These are phyloP conservation scores for Rhingia rostrata DNA, from an alignment of 2,888 invertebrate species.

Conservation along the genomic window DNA sequence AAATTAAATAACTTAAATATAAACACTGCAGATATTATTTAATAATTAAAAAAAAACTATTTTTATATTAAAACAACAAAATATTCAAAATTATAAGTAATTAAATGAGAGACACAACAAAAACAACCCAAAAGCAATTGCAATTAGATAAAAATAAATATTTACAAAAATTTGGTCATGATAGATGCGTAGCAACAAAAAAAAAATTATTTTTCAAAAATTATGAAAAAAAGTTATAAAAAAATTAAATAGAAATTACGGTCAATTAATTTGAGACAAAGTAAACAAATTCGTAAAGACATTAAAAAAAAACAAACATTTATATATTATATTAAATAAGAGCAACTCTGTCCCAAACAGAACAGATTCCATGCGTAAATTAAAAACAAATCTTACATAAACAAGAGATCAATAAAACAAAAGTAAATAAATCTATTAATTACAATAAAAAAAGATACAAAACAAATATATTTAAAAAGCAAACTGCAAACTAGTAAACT, in stretches of 20 bases:
- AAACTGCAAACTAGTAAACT: slow-evolving; percentile 72
- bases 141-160: slow-evolving; percentile 64
- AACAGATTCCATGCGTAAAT: slow-evolving; percentile 64
- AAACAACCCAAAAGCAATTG: slow-evolving; percentile 68
- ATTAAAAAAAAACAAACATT: slow-evolving; percentile 45
- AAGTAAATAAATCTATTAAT: slow-evolving; percentile 23
- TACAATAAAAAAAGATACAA: slow-evolving; percentile 46
- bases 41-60: slow-evolving; percentile 47
- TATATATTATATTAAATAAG: slow-evolving; percentile 12
- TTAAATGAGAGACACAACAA: slow-evolving; percentile 29
- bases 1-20: slow-evolving; percentile 36
- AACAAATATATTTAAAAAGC: slow-evolving; percentile 34
- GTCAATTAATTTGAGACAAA: slow-evolving; percentile 70
- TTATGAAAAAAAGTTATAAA: slow-evolving; percentile 17
- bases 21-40: slow-evolving; percentile 71
- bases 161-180: slow-evolving; percentile 69
- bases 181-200: slow-evolving; percentile 54
- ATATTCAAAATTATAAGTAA: slow-evolving; percentile 37
- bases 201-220: slow-evolving; percentile 54
- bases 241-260: slow-evolving; percentile 67
- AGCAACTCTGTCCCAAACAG: slow-evolving; percentile 53
- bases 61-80: slow-evolving; percentile 60
- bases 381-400: slow-evolving; percentile 51
- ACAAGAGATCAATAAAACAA: slow-evolving; percentile 17
- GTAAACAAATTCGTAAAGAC: slow-evolving; percentile 20